Base-by-base conservation (phyloP, 2,888 invertebrate genomes). In the Smittia sp. region DNA sequence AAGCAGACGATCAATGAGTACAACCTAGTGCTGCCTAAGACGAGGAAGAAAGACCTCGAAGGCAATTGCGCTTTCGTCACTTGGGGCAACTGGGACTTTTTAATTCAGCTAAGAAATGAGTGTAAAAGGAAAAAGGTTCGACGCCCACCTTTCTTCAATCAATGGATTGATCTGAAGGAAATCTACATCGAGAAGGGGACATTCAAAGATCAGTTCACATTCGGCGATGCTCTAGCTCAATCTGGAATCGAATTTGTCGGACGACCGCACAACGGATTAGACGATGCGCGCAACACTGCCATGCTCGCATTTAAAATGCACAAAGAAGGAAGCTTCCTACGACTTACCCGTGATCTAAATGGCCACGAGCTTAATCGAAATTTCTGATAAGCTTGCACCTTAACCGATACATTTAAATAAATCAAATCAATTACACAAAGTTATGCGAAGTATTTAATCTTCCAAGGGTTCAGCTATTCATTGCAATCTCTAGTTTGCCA, bases 61-160 rank as follows among this genome's bases (percentile, higher is more conserved):
- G 83, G 82, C 74, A 83, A 82, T 76, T 84, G 83, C 76, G 82
- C 82, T 3, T 84, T 85, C 77, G 85, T 85, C 62, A 88, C 87
- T 32, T 88, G 88, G 88, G 84, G 84, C 75, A 86, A 88, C 79
- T 88, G 87, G 87, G 88, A 88, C 80, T 83, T 88, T 67, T 85
- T 85, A 6, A 84, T 83, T 22, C 88, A 87, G 76, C 79, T 88
- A 27, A 81, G 83, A 67, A 85, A 86, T 77, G 88, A 88, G 78
- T 86, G 86, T 76, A 81, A 79, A 58, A 81, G 88, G n/a, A 88
- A 88, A 79, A 81, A 83, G 39, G 79, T 88, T 72, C 79, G 80
- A 65, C 85, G 84, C 76, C 83, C 85, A 9, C 79, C 81, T 13
- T 83, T 84, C 75, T 85, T 88, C 75, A 83, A 83, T 77, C 82